Evolutionary conservation across 2,113 vertebrate genomes (phyloP).

Genomic region (Hippocampus mohnikei): DNA sequence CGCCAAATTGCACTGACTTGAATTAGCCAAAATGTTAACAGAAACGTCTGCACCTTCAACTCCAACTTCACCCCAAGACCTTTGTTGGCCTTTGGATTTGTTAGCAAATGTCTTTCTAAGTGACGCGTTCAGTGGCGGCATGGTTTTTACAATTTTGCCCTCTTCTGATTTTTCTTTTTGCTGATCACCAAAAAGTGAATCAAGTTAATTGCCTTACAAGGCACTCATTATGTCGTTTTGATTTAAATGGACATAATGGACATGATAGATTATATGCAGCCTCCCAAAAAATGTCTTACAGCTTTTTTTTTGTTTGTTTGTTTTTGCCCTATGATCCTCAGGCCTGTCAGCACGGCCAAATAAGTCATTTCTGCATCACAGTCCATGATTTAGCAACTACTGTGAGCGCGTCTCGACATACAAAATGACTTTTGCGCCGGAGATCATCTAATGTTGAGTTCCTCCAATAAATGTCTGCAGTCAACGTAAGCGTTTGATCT

Average conservation of each 20-base stretch:
- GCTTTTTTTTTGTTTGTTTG: not conserved
- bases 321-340: not conserved
- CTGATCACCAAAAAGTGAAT: not conserved
- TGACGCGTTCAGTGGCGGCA: too few species aligned
- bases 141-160: not conserved
- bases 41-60: not conserved
- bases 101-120: not conserved
- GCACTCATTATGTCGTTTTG: not conserved
- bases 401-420: not conserved
- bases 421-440: conserved; percentile 27
- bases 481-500: conserved; percentile 46
- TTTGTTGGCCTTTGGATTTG: not conserved
- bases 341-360: not conserved
- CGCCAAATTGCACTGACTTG: not conserved
- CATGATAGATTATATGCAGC: not conserved
- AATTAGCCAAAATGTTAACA: not conserved
- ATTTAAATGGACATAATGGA: not conserved
- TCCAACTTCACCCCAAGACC: not conserved
- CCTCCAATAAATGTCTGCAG: conserved; percentile 23
- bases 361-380: not conserved
- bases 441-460: conserved; percentile 34
- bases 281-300: not conserved
- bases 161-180: not conserved
- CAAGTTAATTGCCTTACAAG: not conserved
- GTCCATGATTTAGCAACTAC: not conserved